Conservation (phyloP, 2,113 vertebrate genomes). For the Megaceryle maxima region DNA sequence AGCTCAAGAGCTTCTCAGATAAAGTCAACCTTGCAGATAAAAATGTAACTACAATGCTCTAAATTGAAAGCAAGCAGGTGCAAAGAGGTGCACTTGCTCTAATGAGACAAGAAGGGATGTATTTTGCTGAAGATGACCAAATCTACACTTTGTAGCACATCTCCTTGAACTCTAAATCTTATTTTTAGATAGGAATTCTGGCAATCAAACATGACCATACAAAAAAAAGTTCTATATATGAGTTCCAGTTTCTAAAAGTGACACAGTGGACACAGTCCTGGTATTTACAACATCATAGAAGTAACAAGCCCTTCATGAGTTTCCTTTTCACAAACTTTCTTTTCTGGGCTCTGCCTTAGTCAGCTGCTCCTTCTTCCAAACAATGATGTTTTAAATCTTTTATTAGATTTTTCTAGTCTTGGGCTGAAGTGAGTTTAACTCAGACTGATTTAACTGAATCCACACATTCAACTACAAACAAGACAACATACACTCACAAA, state of each 20-base stretch:
- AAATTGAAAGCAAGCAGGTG: background rate
- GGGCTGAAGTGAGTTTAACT: background rate
- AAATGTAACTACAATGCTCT: background rate
- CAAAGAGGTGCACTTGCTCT: background rate
- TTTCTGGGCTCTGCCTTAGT: background rate
- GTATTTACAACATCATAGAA: background rate
- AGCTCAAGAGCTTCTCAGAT: background rate
- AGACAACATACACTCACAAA: background rate
- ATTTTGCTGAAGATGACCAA: background rate
- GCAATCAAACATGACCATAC: background rate
- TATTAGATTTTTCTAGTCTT: background rate
- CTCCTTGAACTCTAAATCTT: background rate
- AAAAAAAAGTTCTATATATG: accelerated
- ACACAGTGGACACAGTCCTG: background rate
- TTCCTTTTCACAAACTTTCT: background rate
- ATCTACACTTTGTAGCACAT: background rate
- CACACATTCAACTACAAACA: background rate
- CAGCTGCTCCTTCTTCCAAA: background rate
- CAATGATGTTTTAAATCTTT: background rate
- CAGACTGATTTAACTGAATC: background rate
- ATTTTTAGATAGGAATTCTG: background rate
- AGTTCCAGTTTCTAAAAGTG: background rate
- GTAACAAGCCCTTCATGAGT: background rate
- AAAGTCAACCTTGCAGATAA: background rate
- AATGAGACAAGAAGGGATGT: background rate